These are phyloP conservation scores for Parambassis ranga DNA, from an alignment of 2,797 vertebrate species.

Conservation along the genomic window DNA sequence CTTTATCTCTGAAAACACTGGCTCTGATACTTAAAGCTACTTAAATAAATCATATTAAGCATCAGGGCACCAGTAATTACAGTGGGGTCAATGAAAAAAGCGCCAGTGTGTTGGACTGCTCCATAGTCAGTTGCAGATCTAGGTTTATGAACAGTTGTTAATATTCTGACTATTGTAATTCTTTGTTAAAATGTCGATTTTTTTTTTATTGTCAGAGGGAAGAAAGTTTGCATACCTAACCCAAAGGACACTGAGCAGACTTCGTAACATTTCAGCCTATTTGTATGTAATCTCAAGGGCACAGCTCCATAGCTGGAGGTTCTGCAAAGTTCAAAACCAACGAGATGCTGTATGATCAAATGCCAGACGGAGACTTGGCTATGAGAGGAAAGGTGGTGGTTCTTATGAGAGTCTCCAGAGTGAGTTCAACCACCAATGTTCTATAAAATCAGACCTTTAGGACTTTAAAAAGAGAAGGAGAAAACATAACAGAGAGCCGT, in stretches of 20 bases:
- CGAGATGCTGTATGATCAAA: slow-evolving; percentile 40
- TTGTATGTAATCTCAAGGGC: slow-evolving; percentile 17
- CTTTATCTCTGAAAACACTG: too few relatives aligned
- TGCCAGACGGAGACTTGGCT: slow-evolving; percentile 32
- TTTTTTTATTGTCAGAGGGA: too few relatives aligned
- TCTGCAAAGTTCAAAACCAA: slow-evolving; percentile 21
- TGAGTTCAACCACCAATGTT: slow-evolving; percentile 49
- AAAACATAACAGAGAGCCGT: slow-evolving; percentile 26
- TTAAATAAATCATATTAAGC: too few relatives aligned
- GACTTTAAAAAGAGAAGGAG: slow-evolving; percentile 21
- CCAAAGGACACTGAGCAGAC: slow-evolving; percentile 8
- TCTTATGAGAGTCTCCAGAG: slow-evolving; percentile 31
- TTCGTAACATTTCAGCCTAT: slow-evolving; percentile 11
- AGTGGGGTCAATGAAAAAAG: too few relatives aligned
- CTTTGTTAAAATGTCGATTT: not conserved
- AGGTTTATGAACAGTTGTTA: too few relatives aligned
- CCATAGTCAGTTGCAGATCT: too few relatives aligned
- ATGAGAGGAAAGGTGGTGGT: not conserved
- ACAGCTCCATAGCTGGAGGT: slow-evolving; percentile 18
- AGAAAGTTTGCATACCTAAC: too few relatives aligned
- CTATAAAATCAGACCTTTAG: slow-evolving; percentile 43
- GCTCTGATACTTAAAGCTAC: too few relatives aligned
- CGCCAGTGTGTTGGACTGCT: too few relatives aligned
- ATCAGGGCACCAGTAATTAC: too few relatives aligned
- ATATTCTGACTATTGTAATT: not conserved